Conservation (phyloP, 1,140 invertebrate species). For the Uloborus diversus region DNA sequence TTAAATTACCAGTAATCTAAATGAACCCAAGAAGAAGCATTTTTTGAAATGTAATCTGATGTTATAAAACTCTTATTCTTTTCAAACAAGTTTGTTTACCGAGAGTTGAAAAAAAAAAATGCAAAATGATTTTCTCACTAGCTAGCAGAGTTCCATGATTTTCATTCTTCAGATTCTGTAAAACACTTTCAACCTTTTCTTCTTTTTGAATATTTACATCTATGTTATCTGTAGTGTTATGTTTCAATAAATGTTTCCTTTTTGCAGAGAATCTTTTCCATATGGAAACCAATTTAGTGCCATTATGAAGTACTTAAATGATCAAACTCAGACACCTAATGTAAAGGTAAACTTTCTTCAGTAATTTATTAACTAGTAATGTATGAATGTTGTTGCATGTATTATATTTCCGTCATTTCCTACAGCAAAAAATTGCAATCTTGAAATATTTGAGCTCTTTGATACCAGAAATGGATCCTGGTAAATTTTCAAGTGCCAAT, state of each 20-base stretch:
- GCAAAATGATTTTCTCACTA: too few relatives aligned
- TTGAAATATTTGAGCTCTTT: conserved; percentile 66
- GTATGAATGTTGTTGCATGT: too few relatives aligned
- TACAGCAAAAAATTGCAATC: conserved; percentile 66
- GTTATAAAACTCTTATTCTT: too few relatives aligned
- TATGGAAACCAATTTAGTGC: conserved; percentile 73
- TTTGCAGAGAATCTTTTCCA: conserved; percentile 73
- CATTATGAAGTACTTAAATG: conserved; percentile 80
- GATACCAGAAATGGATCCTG: conserved; percentile 65
- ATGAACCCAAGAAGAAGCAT: too few relatives aligned
- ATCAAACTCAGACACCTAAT: conserved; percentile 90
- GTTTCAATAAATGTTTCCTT: conserved; percentile 43
- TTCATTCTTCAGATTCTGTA: too few relatives aligned
- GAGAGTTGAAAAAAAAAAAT: too few relatives aligned
- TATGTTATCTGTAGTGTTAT: neutral
- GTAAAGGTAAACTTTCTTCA: conserved; percentile 58
- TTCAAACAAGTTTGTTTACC: too few relatives aligned
- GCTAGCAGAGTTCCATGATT: too few relatives aligned
- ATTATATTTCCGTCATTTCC: conserved; percentile 22
- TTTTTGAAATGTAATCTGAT: too few relatives aligned
- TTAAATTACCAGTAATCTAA: too few relatives aligned
- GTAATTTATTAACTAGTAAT: neutral
- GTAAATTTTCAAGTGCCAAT: conserved; percentile 61
- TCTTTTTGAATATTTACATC: too few relatives aligned
- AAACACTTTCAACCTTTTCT: too few relatives aligned